phyloP scores from a whole-genome alignment of 1,140 invertebrate species.

The Meloidogyne exigua region DNA sequence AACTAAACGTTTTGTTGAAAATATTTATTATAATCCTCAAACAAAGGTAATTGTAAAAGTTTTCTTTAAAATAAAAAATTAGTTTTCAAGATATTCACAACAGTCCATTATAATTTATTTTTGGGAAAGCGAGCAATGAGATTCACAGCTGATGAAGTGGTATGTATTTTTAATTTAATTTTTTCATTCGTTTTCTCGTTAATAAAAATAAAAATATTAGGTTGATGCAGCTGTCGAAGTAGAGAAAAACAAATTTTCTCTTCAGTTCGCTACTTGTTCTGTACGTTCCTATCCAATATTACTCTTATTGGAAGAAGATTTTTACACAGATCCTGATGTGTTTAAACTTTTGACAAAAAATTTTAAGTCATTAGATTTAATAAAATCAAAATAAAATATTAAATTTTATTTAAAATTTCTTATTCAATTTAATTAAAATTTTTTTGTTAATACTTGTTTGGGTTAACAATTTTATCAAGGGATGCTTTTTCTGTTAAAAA shows the following conservation, averaged over 20 bases:
- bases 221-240: constrained; percentile 27
- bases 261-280: constrained; percentile 57
- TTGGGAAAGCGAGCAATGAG: constrained; percentile 50
- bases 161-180: background rate
- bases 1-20: constrained; percentile 49
- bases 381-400: constrained; percentile 29
- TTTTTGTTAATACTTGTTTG: background rate
- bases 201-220: background rate
- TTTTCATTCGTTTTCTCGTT: too few species aligned
- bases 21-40: constrained; percentile 51
- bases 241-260: constrained; percentile 46
- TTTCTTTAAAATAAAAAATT: constrained; percentile 13
- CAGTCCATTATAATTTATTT: constrained; percentile 58
- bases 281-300: constrained; percentile 49
- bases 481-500: constrained; percentile 14
- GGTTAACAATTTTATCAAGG: constrained; percentile 15
- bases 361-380: constrained; percentile 10
- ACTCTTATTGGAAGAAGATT: constrained; percentile 50
- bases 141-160: constrained; percentile 47
- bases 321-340: constrained; percentile 48
- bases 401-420: background rate
- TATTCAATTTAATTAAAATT: too few species aligned
- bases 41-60: constrained; percentile 32
- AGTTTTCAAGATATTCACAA: constrained; percentile 48
- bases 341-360: constrained; percentile 49